phyloP scores from a whole-genome alignment of 2,797 vertebrate species.

The Potorous gilbertii region DNA sequence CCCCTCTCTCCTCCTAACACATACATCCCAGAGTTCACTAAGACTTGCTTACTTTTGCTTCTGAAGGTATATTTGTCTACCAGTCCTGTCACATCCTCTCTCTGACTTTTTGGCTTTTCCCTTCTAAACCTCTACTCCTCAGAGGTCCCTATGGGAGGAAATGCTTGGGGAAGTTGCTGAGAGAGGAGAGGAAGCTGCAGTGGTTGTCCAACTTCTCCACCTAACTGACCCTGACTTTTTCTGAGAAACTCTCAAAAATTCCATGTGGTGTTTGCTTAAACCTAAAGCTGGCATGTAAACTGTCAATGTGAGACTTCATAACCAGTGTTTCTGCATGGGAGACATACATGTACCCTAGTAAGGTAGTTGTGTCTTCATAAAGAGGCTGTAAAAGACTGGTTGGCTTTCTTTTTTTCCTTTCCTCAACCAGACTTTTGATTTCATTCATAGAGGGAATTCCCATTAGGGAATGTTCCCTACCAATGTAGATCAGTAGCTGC shows the following conservation, averaged over 20 bases:
- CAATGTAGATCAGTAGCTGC: no score
- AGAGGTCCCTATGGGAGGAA: not conserved
- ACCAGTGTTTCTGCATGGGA: fast-evolving
- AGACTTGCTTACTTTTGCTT: not conserved
- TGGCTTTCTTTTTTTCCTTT: not conserved
- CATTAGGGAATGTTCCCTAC: not conserved
- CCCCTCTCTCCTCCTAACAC: not conserved
- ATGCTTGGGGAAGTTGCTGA: not conserved
- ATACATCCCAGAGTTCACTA: not conserved
- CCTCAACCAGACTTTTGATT: not conserved
- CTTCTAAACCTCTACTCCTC: not conserved
- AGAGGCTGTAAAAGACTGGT: not conserved
- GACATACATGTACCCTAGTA: no score
- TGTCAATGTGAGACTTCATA: not conserved
- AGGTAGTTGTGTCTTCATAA: not conserved
- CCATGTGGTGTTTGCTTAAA: conserved; percentile 29
- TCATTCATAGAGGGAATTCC: not conserved
- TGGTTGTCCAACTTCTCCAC: not conserved
- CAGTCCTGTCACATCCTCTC: not conserved
- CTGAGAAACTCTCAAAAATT: conserved; percentile 36
- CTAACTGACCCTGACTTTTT: not conserved
- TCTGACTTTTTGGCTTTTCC: not conserved
- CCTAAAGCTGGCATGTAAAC: not conserved
- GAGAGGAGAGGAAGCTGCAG: no score
- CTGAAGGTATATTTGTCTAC: not conserved